phyloP scores from a whole-genome alignment of 1,140 invertebrate species.

The Eriocheir sinensis region DNA sequence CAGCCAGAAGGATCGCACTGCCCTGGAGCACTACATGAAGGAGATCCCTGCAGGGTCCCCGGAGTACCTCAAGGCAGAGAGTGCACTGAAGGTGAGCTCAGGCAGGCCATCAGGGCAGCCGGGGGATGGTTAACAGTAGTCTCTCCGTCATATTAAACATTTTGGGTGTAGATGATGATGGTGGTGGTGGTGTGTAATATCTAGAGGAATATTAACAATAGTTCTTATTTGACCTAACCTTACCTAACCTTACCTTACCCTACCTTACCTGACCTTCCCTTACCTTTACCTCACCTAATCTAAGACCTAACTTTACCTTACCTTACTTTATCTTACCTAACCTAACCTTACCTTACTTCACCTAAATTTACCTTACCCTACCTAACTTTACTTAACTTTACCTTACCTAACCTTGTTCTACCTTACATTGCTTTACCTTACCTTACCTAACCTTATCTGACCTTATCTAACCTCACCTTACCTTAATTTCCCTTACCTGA shows the following conservation, averaged over 20 bases:
- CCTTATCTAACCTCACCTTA: too few species aligned
- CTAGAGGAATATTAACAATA: too few species aligned
- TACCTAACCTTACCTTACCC: too few species aligned
- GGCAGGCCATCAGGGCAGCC: background rate
- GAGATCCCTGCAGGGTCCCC: slow-evolving; percentile 82
- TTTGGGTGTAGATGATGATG: background rate
- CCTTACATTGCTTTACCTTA: too few species aligned
- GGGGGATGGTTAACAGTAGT: background rate
- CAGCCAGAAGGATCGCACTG: slow-evolving; percentile 82
- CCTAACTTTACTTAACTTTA: background rate
- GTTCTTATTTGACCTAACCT: too few species aligned
- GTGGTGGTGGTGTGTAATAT: background rate
- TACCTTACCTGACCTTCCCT: too few species aligned
- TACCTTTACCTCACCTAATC: too few species aligned
- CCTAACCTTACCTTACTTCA: background rate
- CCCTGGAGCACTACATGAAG: slow-evolving; percentile 82
- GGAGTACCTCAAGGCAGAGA: slow-evolving; percentile 83
- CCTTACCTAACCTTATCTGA: too few species aligned
- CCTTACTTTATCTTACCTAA: background rate
- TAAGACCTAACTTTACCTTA: background rate
- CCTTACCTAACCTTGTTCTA: too few species aligned
- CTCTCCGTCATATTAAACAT: too few species aligned
- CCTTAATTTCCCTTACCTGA: too few species aligned
- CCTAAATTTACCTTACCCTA: too few species aligned
- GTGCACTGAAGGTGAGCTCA: slow-evolving; percentile 81